phyloP scores from a whole-genome alignment of 2,797 vertebrate species.

The Micromesistius poutassou region DNA sequence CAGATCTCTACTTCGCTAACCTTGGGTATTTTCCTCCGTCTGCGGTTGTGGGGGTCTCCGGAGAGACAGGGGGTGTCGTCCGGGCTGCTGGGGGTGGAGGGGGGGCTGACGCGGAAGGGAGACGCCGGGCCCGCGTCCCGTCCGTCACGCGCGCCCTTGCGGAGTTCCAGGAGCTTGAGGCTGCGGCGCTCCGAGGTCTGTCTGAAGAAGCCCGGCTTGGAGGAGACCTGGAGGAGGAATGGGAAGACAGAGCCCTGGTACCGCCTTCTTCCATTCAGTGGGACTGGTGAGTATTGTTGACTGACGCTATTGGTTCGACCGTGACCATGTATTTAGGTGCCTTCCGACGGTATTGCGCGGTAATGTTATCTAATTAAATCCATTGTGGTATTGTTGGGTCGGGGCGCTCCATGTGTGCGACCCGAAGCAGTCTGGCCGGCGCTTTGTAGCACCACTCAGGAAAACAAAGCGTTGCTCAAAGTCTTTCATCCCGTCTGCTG shows the following conservation, averaged over 20 bases:
- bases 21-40: conserved; percentile 92
- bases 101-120: conserved; percentile 87
- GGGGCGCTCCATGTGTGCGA: too few relatives aligned
- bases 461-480: too few relatives aligned
- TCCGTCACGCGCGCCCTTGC: conserved; percentile 85
- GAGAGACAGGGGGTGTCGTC: conserved; percentile 91
- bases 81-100: conserved; percentile 95
- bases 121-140: conserved; percentile 82
- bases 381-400: not conserved
- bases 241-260: not conserved
- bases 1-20: conserved; percentile 72
- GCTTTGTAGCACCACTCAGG: too few relatives aligned
- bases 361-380: not conserved
- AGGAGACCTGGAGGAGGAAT: conserved; percentile 53
- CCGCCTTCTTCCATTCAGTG: not conserved
- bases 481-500: too few relatives aligned
- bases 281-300: not conserved
- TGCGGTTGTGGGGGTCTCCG: conserved; percentile 88
- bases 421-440: too few relatives aligned
- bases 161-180: conserved; percentile 87
- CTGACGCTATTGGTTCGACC: not conserved
- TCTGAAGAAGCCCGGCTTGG: conserved; percentile 81
- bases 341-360: not conserved
- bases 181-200: conserved; percentile 89
- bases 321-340: not conserved